Base-by-base conservation (phyloP, 2,113 vertebrate species). In the Myocastor coypus region DNA sequence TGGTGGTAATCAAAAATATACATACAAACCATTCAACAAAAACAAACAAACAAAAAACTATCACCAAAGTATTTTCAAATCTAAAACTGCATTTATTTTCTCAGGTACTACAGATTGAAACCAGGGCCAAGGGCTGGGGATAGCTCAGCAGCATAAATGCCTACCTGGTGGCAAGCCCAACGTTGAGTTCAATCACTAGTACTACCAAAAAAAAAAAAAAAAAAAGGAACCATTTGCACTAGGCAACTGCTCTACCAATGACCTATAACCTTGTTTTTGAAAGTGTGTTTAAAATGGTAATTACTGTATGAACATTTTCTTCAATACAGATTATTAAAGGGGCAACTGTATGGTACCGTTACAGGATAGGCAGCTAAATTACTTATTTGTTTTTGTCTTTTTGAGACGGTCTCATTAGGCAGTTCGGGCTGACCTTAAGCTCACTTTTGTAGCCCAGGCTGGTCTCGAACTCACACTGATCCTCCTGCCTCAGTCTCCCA, bases 11-110 rank as follows among this genome's bases (percentile, higher is more conserved):
- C n/a, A 26, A 91, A 59, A 80, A 92, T 11, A 87, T 0, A 88
- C 8, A 68, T 4, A 30, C 34, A 87, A 86, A 86, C 12, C 30
- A 77, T 61, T 68, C 42, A 66, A 86, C 66, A 59, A 66, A 59
- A 55, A 77, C 61, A 66, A 71, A 59, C 61, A 52, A 46, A 77
- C 4, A 13, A 55, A 59, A 55, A 77, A 61, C 26, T 4, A n/a
- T 59, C 30, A 80, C 85, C 64, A 81, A 66, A 92, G 66, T 59
- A 50, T 37, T 69, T 92, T 94, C 55, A 59, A 83, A 91, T 82
- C 82, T 92, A 83, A 89, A 3, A 92, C 10, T 80, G 4, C 82
- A 32, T 22, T 16, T 66, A 52, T 64, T 66, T 2, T 40, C 40
- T 24, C 22, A 26, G 37, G 71, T 26, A 26, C 24, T 16, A 13